Base-by-base conservation (phyloP, 2,113 vertebrate species). In the Argyrosomus japonicus region DNA sequence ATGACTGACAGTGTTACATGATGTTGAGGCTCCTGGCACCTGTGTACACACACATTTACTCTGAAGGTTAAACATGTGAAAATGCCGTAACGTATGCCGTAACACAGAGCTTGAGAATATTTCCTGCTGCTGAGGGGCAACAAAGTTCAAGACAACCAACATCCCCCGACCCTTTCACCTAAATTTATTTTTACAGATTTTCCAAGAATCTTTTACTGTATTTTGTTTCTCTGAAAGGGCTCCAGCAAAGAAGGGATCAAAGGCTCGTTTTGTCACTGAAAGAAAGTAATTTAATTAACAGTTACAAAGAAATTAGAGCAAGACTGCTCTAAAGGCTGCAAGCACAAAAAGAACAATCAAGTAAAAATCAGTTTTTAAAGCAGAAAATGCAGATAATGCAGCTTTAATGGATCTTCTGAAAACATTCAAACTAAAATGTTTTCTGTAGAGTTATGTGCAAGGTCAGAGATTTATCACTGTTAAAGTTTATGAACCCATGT, bases 101-200 rank as follows among this genome's bases (percentile, higher is more conserved):
- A 57, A 81, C 63, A 69, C 19, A 79, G 8, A 68, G 48, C 65
- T 69, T 91, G 77, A 27, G 68, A 90, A 83, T 47, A 58, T 50
- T 64, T 71, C 75, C 83, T 81, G 74, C 74, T 89, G 83, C 77
- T 77, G 65, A 69, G 43, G 68, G 19, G 71, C 51, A 73, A 45
- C 56, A 64, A 14, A 62, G 47, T 47, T 76, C 60, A 75, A 8
- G 57, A 18, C 54, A 47, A 36, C 36, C 36, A 36, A 36, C 36
- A 36, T 36, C 36, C 6, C 32, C 18, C 45, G 60, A 10, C 19
- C 51, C 12, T 58, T 76, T 77, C 13, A 72, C 77, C 65, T 64
- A 14, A 2, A 48, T 5, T 58, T 36, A 11, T 25, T 54, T n/a
- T 47, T 3, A n/a, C 9, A 47, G 36, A 56, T 23, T 4, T 43